Percentiles rank a stretch among this genome's conserved stretches.
These are phyloP conservation scores for Nebria ingens DNA, from an alignment of 1,140 invertebrate species.

Conservation along the genomic window DNA sequence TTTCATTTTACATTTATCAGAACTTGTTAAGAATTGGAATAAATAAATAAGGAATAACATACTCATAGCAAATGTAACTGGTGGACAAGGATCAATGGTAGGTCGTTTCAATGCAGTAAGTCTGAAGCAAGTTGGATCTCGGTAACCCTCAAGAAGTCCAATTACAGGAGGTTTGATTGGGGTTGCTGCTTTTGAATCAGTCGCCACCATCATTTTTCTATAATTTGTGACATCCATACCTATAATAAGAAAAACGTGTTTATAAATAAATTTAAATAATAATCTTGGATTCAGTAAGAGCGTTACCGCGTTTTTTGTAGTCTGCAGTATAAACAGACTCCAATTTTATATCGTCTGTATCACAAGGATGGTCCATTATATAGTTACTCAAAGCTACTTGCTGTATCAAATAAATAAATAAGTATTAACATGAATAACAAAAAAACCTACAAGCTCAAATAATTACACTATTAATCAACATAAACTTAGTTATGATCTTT, in stretches of 20 bases:
- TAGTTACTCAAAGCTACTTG: slow-evolving; percentile 35
- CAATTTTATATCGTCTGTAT: slow-evolving; percentile 45
- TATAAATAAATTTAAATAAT: neutral
- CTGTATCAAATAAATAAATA: neutral
- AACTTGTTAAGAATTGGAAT: too few relatives aligned
- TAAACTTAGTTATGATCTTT: neutral
- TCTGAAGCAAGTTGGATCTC: slow-evolving; percentile 37
- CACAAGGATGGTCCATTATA: slow-evolving; percentile 45
- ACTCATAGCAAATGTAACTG: slow-evolving; percentile 32
- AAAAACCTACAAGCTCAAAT: neutral
- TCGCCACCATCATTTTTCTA: slow-evolving; percentile 33
- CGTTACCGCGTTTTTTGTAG: slow-evolving; percentile 42
- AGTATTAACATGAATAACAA: neutral
- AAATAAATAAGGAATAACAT: slow-evolving; percentile 12
- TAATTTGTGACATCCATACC: slow-evolving; percentile 23
- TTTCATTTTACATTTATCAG: too few relatives aligned
- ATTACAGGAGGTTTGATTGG: slow-evolving; percentile 31
- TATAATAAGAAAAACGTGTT: neutral
- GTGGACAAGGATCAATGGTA: slow-evolving; percentile 31
- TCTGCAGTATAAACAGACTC: slow-evolving; percentile 47
- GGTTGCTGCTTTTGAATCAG: slow-evolving; percentile 33
- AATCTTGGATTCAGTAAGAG: neutral
- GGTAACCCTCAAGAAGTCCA: slow-evolving; percentile 33
- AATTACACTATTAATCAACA: neutral
- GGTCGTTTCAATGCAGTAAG: slow-evolving; percentile 31